These are phyloP conservation scores for Enteromius viviparus DNA, from an alignment of 2,797 vertebrate species.

Conservation along the genomic window DNA sequence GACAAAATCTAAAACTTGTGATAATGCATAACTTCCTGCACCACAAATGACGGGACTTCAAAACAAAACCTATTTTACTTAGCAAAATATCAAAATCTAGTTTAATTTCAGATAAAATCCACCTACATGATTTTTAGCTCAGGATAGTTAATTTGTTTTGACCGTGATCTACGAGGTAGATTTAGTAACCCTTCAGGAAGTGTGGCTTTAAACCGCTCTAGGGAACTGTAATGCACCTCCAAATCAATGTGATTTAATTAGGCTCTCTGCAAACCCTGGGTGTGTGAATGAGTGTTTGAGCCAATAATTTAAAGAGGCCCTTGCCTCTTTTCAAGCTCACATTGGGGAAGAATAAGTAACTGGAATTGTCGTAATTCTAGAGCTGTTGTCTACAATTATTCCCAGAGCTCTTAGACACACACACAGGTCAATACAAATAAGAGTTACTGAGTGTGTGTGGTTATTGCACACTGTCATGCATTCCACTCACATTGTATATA, in stretches of 20 bases:
- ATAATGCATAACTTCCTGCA: background rate
- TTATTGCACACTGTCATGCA: constrained; percentile 10
- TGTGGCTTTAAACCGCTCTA: constrained; percentile 43
- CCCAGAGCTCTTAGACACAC: constrained; percentile 61
- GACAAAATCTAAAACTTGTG: background rate
- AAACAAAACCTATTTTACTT: background rate
- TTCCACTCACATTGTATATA: constrained; percentile 1
- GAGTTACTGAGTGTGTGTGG: constrained; percentile 21
- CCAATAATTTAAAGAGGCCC: constrained; percentile 75
- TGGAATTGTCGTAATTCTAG: constrained; percentile 79
- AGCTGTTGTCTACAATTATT: constrained; percentile 72
- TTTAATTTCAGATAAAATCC: background rate
- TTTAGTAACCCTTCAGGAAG: constrained; percentile 32
- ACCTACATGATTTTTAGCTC: background rate
- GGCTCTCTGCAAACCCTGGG: constrained; percentile 67
- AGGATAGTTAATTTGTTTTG: constrained; percentile 7
- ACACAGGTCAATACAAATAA: constrained; percentile 43
- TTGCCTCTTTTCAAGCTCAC: constrained; percentile 75
- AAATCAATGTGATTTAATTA: constrained; percentile 82
- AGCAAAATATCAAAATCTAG: background rate
- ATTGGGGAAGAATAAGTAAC: constrained; percentile 74
- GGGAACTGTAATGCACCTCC: constrained; percentile 70
- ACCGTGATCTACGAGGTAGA: background rate
- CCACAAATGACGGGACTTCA: background rate
- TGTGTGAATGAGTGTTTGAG: constrained; percentile 62